These are phyloP conservation scores for Galbula dea DNA, from an alignment of 2,113 vertebrate genomes.

Conservation along the genomic window DNA sequence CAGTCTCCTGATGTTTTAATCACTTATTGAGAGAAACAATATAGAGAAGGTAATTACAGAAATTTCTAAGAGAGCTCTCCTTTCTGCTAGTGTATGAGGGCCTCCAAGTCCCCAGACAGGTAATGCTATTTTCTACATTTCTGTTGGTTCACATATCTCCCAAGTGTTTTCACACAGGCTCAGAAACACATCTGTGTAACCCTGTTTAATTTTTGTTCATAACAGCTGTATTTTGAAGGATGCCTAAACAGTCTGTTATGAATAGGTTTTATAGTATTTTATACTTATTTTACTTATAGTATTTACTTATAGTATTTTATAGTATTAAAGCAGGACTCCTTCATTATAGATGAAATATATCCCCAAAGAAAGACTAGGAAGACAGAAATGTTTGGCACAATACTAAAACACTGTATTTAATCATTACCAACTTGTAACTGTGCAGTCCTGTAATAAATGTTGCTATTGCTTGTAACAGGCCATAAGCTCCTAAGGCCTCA, in stretches of 20 bases:
- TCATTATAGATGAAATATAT: not conserved
- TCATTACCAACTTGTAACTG: not conserved
- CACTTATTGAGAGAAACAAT: no score
- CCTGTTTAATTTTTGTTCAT: not conserved
- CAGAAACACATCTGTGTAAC: not conserved
- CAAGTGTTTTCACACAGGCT: not conserved
- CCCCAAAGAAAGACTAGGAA: not conserved
- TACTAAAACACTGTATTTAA: not conserved
- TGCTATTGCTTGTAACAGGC: rapidly evolving
- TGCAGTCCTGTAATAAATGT: not conserved
- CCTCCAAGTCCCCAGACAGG: not conserved
- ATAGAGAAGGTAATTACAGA: not conserved
- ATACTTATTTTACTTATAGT: no score
- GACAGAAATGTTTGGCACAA: not conserved
- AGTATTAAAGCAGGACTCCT: not conserved
- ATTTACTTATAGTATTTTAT: not conserved
- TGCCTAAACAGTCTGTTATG: not conserved
- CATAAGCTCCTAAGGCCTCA: not conserved
- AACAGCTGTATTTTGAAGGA: not conserved
- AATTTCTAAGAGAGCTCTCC: not conserved
- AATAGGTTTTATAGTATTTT: no score
- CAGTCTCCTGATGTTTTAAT: not conserved
- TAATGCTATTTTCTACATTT: not conserved
- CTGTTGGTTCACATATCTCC: not conserved
- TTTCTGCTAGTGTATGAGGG: not conserved